phyloP scores from a whole-genome alignment of 2,888 invertebrate genomes.

The Metalampra italica region DNA sequence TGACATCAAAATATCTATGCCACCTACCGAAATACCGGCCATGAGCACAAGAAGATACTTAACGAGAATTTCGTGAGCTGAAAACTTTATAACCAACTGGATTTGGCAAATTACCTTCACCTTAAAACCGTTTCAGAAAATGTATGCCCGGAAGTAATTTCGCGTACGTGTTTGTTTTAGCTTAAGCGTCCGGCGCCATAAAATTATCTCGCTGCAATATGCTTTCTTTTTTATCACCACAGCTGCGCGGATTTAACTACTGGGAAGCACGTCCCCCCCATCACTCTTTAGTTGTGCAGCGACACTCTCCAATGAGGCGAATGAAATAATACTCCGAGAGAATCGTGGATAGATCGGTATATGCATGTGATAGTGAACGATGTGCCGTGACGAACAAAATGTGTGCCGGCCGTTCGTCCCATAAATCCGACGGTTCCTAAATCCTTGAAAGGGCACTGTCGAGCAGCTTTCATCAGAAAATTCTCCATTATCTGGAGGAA shows the following conservation, averaged over 20 bases:
- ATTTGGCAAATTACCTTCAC: slow-evolving; percentile 54
- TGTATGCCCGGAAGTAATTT: slow-evolving; percentile 54
- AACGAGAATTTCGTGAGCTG: slow-evolving; percentile 21
- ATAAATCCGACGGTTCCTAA: slow-evolving; percentile 66
- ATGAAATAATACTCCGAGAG: slow-evolving; percentile 34
- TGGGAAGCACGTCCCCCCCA: slow-evolving; percentile 48
- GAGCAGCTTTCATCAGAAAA: slow-evolving; percentile 74
- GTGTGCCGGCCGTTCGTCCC: slow-evolving; percentile 54
- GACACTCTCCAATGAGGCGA: slow-evolving; percentile 22
- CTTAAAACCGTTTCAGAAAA: slow-evolving; percentile 50
- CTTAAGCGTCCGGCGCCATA: slow-evolving; percentile 49
- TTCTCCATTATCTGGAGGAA: slow-evolving; percentile 76
- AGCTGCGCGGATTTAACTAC: slow-evolving; percentile 40
- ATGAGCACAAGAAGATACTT: slow-evolving; percentile 3
- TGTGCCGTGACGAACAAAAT: slow-evolving; percentile 59
- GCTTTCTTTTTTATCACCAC: slow-evolving; percentile 43
- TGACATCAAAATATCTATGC: too few relatives aligned
- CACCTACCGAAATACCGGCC: too few relatives aligned
- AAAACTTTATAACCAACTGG: slow-evolving; percentile 40
- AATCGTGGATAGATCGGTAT: slow-evolving; percentile 36
- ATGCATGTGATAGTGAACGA: slow-evolving; percentile 52
- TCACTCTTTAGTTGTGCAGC: slow-evolving; percentile 42
- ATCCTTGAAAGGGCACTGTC: slow-evolving; percentile 68
- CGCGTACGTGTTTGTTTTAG: slow-evolving; percentile 58
- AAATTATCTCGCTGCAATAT: slow-evolving; percentile 53